A percentile compares a stretch with the other conserved stretches of the same genome.
Evolutionary conservation across 2,797 vertebrate species (phyloP).

Genomic region (Rhinatrema bivittatum): DNA sequence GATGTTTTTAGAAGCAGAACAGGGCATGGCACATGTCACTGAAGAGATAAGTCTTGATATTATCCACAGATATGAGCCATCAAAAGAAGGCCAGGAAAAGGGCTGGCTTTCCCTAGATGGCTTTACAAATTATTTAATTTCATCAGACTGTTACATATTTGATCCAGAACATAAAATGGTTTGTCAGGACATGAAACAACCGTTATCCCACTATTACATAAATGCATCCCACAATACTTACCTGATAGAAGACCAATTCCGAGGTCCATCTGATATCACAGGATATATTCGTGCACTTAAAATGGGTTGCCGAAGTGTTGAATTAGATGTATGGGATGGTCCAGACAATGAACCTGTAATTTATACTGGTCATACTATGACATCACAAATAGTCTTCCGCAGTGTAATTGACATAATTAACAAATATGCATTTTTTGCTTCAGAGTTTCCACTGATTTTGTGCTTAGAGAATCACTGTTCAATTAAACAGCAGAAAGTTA

Average conservation of each 20-base stretch:
- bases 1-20: conserved; percentile 98
- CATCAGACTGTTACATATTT: conserved; percentile 92
- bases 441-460: conserved; percentile 86
- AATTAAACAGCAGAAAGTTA: conserved; percentile 88
- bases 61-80: conserved; percentile 88
- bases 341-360: conserved; percentile 91
- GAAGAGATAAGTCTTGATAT: conserved; percentile 92
- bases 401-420: conserved; percentile 91
- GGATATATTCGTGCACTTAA: conserved; percentile 95
- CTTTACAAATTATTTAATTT: conserved; percentile 95
- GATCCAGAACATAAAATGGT: conserved; percentile 93
- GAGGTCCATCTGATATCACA: conserved; percentile 93
- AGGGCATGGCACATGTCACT: conserved; percentile 91
- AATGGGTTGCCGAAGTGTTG: conserved; percentile 94
- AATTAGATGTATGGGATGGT: conserved; percentile 94
- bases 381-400: conserved; percentile 91
- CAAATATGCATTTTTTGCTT: conserved; percentile 91
- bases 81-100: conserved; percentile 83
- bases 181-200: conserved; percentile 95
- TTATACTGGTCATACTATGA: conserved; percentile 96
- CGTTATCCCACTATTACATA: conserved; percentile 95
- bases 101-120: conserved; percentile 93
- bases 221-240: conserved; percentile 97
- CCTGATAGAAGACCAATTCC: conserved; percentile 95
- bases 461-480: conserved; percentile 97